Evolutionary conservation across 2,113 vertebrate species (phyloP).

Genomic region (Oxyura jamaicensis): DNA sequence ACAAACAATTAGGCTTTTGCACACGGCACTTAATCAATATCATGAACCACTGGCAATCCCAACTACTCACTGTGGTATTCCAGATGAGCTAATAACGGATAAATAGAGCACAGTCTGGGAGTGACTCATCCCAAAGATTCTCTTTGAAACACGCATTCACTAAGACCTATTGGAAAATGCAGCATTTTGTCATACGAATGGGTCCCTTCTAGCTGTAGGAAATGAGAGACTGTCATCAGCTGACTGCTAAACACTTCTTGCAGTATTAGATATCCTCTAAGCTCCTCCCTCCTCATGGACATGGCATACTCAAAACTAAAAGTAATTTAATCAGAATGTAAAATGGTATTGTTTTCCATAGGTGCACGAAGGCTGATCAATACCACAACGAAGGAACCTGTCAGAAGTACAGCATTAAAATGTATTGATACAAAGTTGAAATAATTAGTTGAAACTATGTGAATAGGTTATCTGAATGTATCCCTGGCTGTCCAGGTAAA

Average conservation of each 20-base stretch:
- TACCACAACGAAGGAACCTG: not conserved
- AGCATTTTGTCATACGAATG: not conserved
- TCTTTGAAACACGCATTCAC: not conserved
- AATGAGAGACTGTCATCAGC: not conserved
- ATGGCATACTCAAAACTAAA: not conserved
- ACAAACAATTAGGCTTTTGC: conserved; percentile 32
- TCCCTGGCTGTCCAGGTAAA: not conserved
- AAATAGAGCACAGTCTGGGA: not conserved
- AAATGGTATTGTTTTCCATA: not conserved
- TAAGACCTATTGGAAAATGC: not conserved
- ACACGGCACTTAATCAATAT: not conserved
- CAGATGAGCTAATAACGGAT: conserved; percentile 39
- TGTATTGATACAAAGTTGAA: not conserved
- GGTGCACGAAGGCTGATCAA: not conserved
- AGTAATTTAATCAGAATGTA: not conserved
- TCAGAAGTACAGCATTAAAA: not conserved
- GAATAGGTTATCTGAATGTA: not conserved
- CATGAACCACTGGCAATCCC: not conserved
- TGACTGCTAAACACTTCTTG: not conserved
- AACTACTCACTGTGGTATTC: conserved; percentile 18
- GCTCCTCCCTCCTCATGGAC: not conserved
- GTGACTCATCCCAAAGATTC: conserved; percentile 19
- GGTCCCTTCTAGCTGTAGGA: not conserved
- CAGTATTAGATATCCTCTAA: not conserved
- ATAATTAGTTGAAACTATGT: not conserved